These are phyloP conservation scores for Athalia circularis DNA, from an alignment of 2,888 invertebrate species.

Conservation along the genomic window DNA sequence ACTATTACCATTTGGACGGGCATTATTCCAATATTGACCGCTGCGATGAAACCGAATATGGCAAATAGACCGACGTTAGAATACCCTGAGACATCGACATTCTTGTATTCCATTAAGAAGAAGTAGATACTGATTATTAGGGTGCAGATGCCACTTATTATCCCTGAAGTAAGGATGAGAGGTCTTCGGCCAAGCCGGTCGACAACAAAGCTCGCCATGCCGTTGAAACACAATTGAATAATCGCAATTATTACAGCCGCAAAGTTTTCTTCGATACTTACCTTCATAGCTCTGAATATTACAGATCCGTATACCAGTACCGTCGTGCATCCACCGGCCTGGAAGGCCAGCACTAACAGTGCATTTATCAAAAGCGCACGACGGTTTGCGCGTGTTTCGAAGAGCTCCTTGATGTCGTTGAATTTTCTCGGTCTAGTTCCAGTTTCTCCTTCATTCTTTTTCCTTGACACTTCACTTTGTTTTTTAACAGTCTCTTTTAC, in stretches of 20 bases:
- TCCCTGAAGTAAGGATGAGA: constrained; percentile 72
- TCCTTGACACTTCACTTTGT: not conserved
- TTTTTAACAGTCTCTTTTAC: constrained; percentile 50
- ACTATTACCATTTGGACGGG: constrained; percentile 55
- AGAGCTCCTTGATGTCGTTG: constrained; percentile 56
- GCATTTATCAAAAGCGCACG: constrained; percentile 73
- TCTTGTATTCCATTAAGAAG: constrained; percentile 56
- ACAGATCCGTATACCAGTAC: constrained; percentile 69
- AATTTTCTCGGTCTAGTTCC: not conserved
- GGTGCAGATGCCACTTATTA: constrained; percentile 53
- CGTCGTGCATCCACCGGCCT: constrained; percentile 70
- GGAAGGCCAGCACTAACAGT: constrained; percentile 73
- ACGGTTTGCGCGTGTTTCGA: constrained; percentile 59
- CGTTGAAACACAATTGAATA: constrained; percentile 63
- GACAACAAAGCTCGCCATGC: constrained; percentile 65
- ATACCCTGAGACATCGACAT: constrained; percentile 52
- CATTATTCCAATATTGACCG: constrained; percentile 58
- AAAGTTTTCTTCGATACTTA: constrained; percentile 48
- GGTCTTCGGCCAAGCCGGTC: constrained; percentile 74
- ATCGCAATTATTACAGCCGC: constrained; percentile 61
- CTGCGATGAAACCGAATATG: constrained; percentile 53
- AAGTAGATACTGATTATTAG: constrained; percentile 59
- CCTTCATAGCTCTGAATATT: constrained; percentile 70
- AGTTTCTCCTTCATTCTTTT: not conserved
- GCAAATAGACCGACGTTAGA: constrained; percentile 15